Conservation (phyloP, 2,797 vertebrate species). For the Sebastes vulpes region DNA sequence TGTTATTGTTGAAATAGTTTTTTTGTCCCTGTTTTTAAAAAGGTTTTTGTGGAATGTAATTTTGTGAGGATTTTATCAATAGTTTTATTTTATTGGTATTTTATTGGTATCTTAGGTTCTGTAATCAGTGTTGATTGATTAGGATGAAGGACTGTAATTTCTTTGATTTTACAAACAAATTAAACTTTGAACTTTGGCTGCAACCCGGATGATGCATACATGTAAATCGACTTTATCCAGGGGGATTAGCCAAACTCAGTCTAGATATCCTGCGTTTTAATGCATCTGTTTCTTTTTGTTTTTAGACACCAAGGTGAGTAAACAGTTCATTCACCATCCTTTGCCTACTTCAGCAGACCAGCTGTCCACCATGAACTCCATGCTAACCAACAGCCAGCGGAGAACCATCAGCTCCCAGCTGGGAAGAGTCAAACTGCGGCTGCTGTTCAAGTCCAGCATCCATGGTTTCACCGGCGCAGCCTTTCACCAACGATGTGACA, state of each 20-base stretch:
- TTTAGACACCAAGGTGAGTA: background rate
- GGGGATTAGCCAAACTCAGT: background rate
- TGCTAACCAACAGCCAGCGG: slow-evolving; percentile 25
- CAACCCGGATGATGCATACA: background rate
- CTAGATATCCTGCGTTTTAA: background rate
- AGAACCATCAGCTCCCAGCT: slow-evolving; percentile 41
- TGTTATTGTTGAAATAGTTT: background rate
- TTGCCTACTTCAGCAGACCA: background rate
- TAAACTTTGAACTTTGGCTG: background rate
- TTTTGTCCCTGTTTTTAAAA: too few relatives aligned
- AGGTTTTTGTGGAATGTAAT: background rate
- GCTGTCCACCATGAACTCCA: slow-evolving; percentile 17
- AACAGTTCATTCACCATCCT: background rate
- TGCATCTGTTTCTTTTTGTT: background rate
- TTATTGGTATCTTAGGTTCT: background rate
- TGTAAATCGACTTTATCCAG: background rate
- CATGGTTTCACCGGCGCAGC: slow-evolving; percentile 47
- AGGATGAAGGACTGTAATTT: background rate
- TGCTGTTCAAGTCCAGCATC: slow-evolving; percentile 74
- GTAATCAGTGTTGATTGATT: background rate
- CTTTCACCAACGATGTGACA: slow-evolving; percentile 78
- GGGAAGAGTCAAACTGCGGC: slow-evolving; percentile 32
- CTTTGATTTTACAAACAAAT: background rate
- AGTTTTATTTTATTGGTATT: background rate
- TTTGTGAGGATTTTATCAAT: background rate